Percentiles rank a stretch among this genome's conserved stretches.
phyloP scores from a whole-genome alignment of 2,888 invertebrate genomes.

The Pseudanteris insignis region DNA sequence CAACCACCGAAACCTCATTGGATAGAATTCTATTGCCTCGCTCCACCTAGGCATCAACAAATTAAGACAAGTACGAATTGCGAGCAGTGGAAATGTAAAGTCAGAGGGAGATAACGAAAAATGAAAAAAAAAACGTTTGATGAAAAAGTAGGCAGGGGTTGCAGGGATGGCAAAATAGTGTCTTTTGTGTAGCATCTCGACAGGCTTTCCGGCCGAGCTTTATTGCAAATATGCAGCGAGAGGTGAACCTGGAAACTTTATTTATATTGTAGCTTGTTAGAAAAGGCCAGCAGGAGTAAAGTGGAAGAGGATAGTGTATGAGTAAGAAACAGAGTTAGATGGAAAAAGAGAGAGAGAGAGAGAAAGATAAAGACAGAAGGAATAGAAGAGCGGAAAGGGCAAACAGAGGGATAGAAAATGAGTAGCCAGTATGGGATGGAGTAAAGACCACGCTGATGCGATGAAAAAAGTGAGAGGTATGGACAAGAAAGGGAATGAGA shows the following conservation, averaged over 20 bases:
- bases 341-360: conserved; percentile 1
- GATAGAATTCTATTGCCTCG: too few species aligned
- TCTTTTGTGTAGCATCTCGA: conserved; percentile 21
- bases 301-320: not conserved
- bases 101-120: not conserved
- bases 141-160: not conserved
- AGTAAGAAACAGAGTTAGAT: not conserved
- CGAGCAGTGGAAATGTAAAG: too few species aligned
- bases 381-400: not conserved
- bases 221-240: conserved; percentile 19
- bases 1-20: too few species aligned
- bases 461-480: conserved; percentile 26
- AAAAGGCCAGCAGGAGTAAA: conserved; percentile 13
- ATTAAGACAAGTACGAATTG: too few species aligned
- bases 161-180: conserved; percentile 4
- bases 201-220: conserved; percentile 13
- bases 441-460: conserved; percentile 5
- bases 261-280: conserved; percentile 39
- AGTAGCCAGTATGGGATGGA: conserved; percentile 2
- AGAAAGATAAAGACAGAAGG: not conserved
- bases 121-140: not conserved
- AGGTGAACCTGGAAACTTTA: conserved; percentile 33
- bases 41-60: too few species aligned
- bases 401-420: conserved; percentile 1
- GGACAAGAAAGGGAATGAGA: conserved; percentile 12